phyloP scores from a whole-genome alignment of 1,140 invertebrate genomes.

The Rhagoletis zephyria region DNA sequence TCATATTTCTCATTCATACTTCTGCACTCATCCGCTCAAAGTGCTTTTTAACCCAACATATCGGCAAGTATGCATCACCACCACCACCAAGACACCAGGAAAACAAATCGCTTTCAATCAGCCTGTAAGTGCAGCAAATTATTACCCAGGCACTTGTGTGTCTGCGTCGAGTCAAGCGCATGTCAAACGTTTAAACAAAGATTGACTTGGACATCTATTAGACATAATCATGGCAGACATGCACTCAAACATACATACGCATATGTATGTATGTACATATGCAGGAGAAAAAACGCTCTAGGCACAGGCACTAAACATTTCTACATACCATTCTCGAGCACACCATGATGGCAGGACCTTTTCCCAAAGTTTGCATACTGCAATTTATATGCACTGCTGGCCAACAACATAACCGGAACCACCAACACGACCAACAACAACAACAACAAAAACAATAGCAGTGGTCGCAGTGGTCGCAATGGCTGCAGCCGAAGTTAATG shows the following conservation, averaged over 20 bases:
- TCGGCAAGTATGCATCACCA: not conserved
- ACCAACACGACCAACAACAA: slow-evolving; percentile 2
- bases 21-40: not conserved
- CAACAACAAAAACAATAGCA: not conserved
- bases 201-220: slow-evolving; percentile 73
- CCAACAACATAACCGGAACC: not conserved
- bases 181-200: slow-evolving; percentile 70
- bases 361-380: slow-evolving; percentile 45
- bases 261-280: not conserved
- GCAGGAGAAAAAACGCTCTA: not conserved
- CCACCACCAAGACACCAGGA: not conserved
- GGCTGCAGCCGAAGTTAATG: not conserved
- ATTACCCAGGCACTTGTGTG: slow-evolving; percentile 44
- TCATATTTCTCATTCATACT: not conserved
- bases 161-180: slow-evolving; percentile 59
- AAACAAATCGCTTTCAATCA: slow-evolving; percentile 43
- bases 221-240: slow-evolving; percentile 68
- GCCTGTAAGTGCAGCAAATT: slow-evolving; percentile 37
- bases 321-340: not conserved
- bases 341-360: slow-evolving; percentile 6
- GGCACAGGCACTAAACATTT: not conserved
- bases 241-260: not conserved
- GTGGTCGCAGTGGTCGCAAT: not conserved
- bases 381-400: slow-evolving; percentile 7
- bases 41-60: not conserved